These are phyloP conservation scores for Typhlichthys subterraneus DNA, from an alignment of 2,797 vertebrate genomes.

Conservation along the genomic window DNA sequence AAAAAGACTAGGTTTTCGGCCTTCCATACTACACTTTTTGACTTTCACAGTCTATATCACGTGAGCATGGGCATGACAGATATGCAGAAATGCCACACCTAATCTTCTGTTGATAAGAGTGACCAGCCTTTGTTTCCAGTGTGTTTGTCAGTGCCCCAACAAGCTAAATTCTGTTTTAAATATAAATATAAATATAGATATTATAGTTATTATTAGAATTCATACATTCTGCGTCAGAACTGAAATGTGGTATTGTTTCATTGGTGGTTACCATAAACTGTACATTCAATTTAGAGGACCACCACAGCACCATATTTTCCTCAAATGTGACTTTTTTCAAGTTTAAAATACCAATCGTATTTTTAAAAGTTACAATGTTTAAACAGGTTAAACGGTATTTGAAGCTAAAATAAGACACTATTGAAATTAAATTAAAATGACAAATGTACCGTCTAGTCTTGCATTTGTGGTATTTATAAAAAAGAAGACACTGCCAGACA, in stretches of 20 bases:
- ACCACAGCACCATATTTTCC: constrained; percentile 48
- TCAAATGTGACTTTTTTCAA: constrained; percentile 34
- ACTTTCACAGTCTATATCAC: constrained; percentile 27
- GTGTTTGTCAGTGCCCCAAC: neutral
- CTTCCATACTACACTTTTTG: constrained; percentile 36
- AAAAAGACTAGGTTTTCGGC: constrained; percentile 24
- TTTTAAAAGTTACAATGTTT: constrained; percentile 13
- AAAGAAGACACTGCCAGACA: constrained; percentile 9
- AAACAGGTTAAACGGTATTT: constrained; percentile 1
- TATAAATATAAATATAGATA: constrained; percentile 13
- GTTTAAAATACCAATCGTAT: constrained; percentile 32
- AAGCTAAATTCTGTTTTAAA: constrained; percentile 23
- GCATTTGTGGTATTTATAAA: constrained; percentile 19
- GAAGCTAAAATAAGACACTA: constrained; percentile 17
- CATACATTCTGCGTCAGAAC: constrained; percentile 21
- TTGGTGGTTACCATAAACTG: neutral
- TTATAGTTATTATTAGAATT: neutral
- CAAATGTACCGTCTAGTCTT: neutral
- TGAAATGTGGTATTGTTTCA: constrained; percentile 14
- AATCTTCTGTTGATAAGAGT: constrained; percentile 26
- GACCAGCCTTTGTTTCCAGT: constrained; percentile 16
- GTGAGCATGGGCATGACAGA: constrained; percentile 28
- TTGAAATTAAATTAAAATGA: constrained; percentile 16
- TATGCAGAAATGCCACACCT: constrained; percentile 30
- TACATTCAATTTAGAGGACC: constrained; percentile 35